phyloP scores from a whole-genome alignment of 53 echinoderm and acorn worm genomes.

The Luidia sarsii region DNA sequence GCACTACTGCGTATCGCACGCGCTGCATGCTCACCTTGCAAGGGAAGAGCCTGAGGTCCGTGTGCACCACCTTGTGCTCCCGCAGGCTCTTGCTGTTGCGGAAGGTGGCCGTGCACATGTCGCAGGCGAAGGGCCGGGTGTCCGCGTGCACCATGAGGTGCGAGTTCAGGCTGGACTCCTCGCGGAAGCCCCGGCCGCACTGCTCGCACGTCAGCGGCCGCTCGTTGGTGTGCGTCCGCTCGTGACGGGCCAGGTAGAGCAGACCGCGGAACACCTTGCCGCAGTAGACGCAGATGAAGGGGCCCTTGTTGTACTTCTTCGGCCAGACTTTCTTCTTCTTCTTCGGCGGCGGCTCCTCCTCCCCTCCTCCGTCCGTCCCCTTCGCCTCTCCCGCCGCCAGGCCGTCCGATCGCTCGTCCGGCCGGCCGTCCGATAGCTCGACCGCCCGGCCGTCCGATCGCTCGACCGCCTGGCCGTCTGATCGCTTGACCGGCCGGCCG shows the following conservation, averaged over 20 bases:
- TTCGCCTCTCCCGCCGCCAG: neutral
- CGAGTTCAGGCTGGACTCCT: neutral
- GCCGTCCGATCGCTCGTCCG: no score
- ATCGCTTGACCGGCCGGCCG: no score
- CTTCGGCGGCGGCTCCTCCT: neutral
- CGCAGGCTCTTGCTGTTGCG: neutral
- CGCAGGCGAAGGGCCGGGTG: neutral
- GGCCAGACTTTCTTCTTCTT: constrained; percentile 50
- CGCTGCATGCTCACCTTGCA: no score
- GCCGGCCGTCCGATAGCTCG: no score
- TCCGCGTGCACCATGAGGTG: neutral
- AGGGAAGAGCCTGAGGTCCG: neutral
- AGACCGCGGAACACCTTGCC: constrained; percentile 3
- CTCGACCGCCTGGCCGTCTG: no score
- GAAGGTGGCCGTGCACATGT: neutral
- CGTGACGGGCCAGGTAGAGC: constrained; percentile 21
- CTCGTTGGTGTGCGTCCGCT: constrained; percentile 36
- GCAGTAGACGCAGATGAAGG: constrained; percentile 33
- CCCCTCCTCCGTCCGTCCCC: neutral
- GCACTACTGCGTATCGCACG: no score
- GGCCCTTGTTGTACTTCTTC: constrained; percentile 35
- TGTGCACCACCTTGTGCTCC: constrained; percentile 6
- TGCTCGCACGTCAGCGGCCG: constrained; percentile 12
- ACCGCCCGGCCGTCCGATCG: no score
- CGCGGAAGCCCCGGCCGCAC: constrained; percentile 10